A percentile compares a stretch with the other conserved stretches of the same genome.
Conservation (phyloP, 2,888 invertebrate genomes). For the Cepaea hortensis region DNA sequence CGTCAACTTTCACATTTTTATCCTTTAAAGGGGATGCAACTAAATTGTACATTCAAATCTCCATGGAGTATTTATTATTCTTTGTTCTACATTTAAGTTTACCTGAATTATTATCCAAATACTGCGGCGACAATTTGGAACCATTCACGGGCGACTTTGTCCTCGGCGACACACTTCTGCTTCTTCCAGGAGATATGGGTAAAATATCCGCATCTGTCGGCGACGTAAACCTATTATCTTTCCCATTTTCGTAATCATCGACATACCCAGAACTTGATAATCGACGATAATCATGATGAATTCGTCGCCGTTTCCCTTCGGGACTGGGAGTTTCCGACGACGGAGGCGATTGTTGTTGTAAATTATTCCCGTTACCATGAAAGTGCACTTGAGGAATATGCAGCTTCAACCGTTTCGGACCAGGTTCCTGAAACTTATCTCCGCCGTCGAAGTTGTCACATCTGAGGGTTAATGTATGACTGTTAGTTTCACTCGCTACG, state of each 20-base stretch:
- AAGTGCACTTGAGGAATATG: conserved; percentile 28
- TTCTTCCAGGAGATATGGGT: conserved; percentile 52
- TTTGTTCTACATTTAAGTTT: neutral
- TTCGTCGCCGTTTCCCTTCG: conserved; percentile 67
- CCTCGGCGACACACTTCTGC: conserved; percentile 55
- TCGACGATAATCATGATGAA: conserved; percentile 74
- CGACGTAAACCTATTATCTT: conserved; percentile 51
- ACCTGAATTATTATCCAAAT: neutral
- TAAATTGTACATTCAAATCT: neutral
- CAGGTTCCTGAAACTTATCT: conserved; percentile 18
- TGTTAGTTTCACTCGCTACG: conserved; percentile 22
- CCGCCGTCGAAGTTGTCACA: neutral
- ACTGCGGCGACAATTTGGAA: conserved; percentile 26
- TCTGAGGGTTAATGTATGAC: neutral
- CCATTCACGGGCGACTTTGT: conserved; percentile 54
- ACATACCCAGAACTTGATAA: conserved; percentile 75
- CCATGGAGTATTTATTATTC: neutral
- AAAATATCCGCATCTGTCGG: conserved; percentile 50
- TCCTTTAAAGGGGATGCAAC: too few relatives aligned
- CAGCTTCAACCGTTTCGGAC: conserved; percentile 25
- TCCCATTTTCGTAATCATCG: conserved; percentile 72
- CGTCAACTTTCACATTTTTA: too few relatives aligned
- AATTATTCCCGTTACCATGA: conserved; percentile 5
- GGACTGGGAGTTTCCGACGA: conserved; percentile 17
- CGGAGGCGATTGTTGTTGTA: neutral